A percentile compares a stretch with the other conserved stretches of the same genome.
Evolutionary conservation across 2,888 invertebrate genomes (phyloP).

Genomic region (Drosophila phalerata): DNA sequence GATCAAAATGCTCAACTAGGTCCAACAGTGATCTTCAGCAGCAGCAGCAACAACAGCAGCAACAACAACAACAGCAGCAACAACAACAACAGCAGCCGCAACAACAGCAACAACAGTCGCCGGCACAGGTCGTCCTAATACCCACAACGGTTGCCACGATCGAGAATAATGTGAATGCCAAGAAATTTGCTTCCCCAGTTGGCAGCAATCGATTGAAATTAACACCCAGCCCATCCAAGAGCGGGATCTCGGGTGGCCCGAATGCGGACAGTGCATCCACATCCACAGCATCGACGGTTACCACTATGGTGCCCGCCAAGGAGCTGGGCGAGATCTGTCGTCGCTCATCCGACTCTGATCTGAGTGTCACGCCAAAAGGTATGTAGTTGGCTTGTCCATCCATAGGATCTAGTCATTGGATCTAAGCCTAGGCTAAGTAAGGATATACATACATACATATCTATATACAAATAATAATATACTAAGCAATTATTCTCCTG

Average conservation of each 20-base stretch:
- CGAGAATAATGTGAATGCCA: slow-evolving; percentile 61
- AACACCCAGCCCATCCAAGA: slow-evolving; percentile 87
- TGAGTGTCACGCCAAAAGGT: slow-evolving; percentile 98
- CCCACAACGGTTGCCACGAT: slow-evolving; percentile 67
- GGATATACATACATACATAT: not conserved
- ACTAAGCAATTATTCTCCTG: slow-evolving; percentile 6
- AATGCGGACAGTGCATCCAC: slow-evolving; percentile 81
- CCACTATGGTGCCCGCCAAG: slow-evolving; percentile 81
- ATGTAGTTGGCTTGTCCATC: slow-evolving; percentile 67
- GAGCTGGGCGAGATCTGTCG: slow-evolving; percentile 88
- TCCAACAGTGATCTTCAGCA: slow-evolving; percentile 81
- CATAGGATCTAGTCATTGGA: slow-evolving; percentile 12
- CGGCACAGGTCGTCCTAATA: slow-evolving; percentile 52
- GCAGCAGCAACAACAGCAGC: slow-evolving; percentile 63
- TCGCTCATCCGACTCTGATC: slow-evolving; percentile 96
- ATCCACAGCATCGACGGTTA: slow-evolving; percentile 86
- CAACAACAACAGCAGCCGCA: slow-evolving; percentile 66
- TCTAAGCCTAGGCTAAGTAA: slow-evolving; percentile 35
- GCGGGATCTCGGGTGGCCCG: slow-evolving; percentile 62
- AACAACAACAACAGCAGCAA: slow-evolving; percentile 67
- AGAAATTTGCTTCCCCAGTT: slow-evolving; percentile 75
- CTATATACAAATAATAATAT: not conserved
- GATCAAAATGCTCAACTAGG: slow-evolving; percentile 73
- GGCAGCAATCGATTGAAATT: slow-evolving; percentile 87
- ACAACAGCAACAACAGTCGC: slow-evolving; percentile 76